Evolutionary conservation across 2,797 vertebrate species (phyloP).

Genomic region (Lacerta bilineata): DNA sequence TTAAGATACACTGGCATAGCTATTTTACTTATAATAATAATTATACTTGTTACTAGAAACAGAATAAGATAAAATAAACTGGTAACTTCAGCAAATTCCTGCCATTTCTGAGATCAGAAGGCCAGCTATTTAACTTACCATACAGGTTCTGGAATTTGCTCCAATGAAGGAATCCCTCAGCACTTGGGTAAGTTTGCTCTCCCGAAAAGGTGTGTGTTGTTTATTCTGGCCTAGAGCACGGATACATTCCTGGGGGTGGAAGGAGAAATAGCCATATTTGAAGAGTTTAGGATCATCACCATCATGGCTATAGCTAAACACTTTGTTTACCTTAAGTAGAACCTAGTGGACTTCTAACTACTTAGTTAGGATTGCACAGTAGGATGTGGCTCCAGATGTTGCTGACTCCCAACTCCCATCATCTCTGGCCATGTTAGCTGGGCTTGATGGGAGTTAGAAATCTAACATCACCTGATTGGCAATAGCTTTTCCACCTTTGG

Average conservation of each 20-base stretch:
- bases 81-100: neutral
- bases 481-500: too few species aligned
- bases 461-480: too few species aligned
- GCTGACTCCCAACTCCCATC: too few species aligned
- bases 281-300: neutral
- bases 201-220: conserved; percentile 94
- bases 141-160: conserved; percentile 94
- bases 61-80: neutral
- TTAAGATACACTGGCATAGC: neutral
- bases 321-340: too few species aligned
- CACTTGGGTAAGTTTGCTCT: conserved; percentile 97
- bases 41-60: neutral
- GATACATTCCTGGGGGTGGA: conserved; percentile 91
- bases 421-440: too few species aligned
- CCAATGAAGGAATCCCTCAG: conserved; percentile 97
- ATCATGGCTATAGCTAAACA: neutral
- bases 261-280: neutral
- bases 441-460: too few species aligned
- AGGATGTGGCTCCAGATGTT: neutral
- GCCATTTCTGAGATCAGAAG: neutral
- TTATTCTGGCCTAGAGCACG: conserved; percentile 95
- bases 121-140: conserved; percentile 82
- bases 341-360: neutral
- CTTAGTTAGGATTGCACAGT: neutral
- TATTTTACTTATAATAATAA: neutral